phyloP scores from a whole-genome alignment of 2,888 invertebrate species.

The Athripsodes cinereus region DNA sequence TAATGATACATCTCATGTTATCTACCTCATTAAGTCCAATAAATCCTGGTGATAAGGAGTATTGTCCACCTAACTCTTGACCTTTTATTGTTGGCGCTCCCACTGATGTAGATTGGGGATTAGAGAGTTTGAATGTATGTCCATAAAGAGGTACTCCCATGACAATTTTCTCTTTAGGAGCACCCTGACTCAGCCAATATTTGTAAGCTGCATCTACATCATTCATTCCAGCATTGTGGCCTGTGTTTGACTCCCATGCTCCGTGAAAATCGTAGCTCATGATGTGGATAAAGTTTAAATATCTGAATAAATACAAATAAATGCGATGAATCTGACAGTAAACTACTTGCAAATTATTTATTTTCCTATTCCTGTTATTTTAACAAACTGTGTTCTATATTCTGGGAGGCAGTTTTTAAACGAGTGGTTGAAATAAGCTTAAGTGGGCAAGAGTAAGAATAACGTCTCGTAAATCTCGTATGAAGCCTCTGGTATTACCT shows the following conservation, averaged over 20 bases:
- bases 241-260: conserved; percentile 43
- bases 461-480: too few species aligned
- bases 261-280: conserved; percentile 56
- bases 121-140: conserved; percentile 36
- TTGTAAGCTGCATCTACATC: conserved; percentile 32
- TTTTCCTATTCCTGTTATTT: too few species aligned
- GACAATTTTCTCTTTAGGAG: conserved; percentile 35
- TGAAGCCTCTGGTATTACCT: too few species aligned
- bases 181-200: conserved; percentile 37
- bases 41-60: conserved; percentile 43
- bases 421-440: too few species aligned
- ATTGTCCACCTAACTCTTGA: conserved; percentile 42
- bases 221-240: conserved; percentile 39
- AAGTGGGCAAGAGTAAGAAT: too few species aligned
- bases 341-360: too few species aligned
- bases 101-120: conserved; percentile 32
- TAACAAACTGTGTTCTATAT: too few species aligned
- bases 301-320: conserved; percentile 28
- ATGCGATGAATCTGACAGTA: too few species aligned
- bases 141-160: conserved; percentile 41
- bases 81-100: conserved; percentile 41
- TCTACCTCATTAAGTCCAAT: conserved; percentile 51
- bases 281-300: conserved; percentile 49
- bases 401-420: too few species aligned
- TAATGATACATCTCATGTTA: too few species aligned